Evolutionary conservation across 2,113 vertebrate genomes (phyloP), one percentile per base, ranked within the genome.

Genomic region (Larimichthys crocea): DNA sequence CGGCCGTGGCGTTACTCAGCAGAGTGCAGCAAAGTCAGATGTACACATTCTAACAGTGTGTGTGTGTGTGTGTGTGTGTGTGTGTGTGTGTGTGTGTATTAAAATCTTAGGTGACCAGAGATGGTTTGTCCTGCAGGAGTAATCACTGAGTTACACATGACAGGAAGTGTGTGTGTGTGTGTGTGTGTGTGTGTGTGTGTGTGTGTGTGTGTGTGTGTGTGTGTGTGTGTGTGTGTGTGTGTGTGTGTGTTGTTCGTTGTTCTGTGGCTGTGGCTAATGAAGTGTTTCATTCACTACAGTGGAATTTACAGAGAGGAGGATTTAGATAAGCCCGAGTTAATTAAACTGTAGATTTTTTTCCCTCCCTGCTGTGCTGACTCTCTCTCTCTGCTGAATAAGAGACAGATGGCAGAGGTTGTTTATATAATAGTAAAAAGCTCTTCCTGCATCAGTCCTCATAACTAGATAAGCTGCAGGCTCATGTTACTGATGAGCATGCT

Each of bases 281-380:
- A 84, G 70, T 35, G 62, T 61, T 82, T 49, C 3, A 74, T 68
- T 88, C 76, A 72, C 75, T n/a, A 40, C 66, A 60, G 40, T 59
- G 59, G 70, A 91, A 91, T 91, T 84, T 72, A 69, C 61, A 76
- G 75, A 86, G 83, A 67, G 63, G 4, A 74, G 89, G 90, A 86
- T 92, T 94, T 88, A 73, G 79, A 82, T 93, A 90, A 95, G 87
- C 93, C 81, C 2, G 3, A 69, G 78, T 86, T 94, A 88, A 93
- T 91, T 80, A 88, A 92, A 80, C 65, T 50, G 71, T 71, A 79
- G 22, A 70, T 83, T 68, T 63, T 72, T 49, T 62, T 17, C 24
- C 42, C 31, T 55, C 64, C 9, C 3, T 24, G 17, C 69, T 55
- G 78, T 20, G 31, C 59, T 22, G 22, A 64, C 52, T 61, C 48